phyloP scores from a whole-genome alignment of 2,113 vertebrate genomes.

The Dascyllus trimaculatus region DNA sequence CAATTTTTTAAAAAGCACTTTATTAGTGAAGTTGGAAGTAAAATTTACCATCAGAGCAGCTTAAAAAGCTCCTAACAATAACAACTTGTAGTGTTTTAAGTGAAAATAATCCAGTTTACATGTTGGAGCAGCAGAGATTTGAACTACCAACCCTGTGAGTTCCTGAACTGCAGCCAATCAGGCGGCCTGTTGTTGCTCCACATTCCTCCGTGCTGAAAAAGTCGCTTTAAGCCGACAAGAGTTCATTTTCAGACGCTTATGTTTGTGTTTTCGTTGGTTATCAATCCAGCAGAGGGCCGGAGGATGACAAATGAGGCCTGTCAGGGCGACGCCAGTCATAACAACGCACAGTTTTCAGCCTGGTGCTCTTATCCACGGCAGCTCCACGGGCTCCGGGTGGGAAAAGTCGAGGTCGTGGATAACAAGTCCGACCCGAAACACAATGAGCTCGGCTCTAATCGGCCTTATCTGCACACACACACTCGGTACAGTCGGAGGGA shows the following conservation, averaged over 20 bases:
- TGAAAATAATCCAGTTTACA: not conserved
- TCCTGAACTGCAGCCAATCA: conserved; percentile 52
- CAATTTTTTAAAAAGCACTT: too few species aligned
- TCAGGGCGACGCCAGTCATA: conserved; percentile 92
- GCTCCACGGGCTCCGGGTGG: conserved; percentile 68
- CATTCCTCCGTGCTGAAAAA: conserved; percentile 82
- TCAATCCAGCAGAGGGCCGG: conserved; percentile 87
- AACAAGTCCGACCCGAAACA: conserved; percentile 71
- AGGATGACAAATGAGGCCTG: conserved; percentile 92
- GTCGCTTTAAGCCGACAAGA: too few species aligned
- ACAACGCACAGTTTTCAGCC: conserved; percentile 81
- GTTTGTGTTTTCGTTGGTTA: conserved; percentile 91
- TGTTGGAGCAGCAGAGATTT: not conserved
- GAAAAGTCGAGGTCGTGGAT: conserved; percentile 70
- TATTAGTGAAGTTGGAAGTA: not conserved
- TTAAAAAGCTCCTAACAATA: not conserved
- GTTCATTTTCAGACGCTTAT: conserved; percentile 85
- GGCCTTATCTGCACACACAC: conserved; percentile 54
- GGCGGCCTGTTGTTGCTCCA: conserved; percentile 53
- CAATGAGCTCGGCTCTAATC: conserved; percentile 67
- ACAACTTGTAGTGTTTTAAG: not conserved
- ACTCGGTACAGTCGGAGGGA: not conserved
- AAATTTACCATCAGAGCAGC: too few species aligned
- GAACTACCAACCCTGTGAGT: conserved; percentile 1
- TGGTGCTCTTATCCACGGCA: too few species aligned